Evolutionary conservation across 2,113 vertebrate species (phyloP), one percentile per base, ranked within the genome.

Genomic region (Melanocharis versteri): DNA sequence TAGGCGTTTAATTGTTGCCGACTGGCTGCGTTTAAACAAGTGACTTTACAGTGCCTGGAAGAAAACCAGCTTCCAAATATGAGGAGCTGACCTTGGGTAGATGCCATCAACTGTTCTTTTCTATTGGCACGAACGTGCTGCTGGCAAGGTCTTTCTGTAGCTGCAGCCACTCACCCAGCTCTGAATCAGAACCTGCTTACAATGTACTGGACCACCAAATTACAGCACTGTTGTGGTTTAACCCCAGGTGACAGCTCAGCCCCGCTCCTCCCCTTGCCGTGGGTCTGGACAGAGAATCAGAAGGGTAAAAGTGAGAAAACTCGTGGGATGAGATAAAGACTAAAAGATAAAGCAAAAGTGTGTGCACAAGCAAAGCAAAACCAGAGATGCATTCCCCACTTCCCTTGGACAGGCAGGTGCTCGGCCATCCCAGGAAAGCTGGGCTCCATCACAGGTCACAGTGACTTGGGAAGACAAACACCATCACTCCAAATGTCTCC

Each of bases 71-170:
- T 98, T 92, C 97, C 83, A 94, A 96, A 94, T 96, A 97, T 95
- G 97, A 97, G 97, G 97, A 95, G 88, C 97, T 98, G 97, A 98
- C 98, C 98, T 98, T 98, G 97, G 98, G 97, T 92, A 81, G 89
- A 84, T 95, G 97, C 98, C 98, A 98, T 97, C 97, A 98, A 98
- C 97, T 96, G 96, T 98, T 98, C 95, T 98, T 98, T 98, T 98
- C 92, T 97, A 50, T 72, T 96, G 96, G 97, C 97, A 97, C 56
- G 13, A 79, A 97, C 20, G 42, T 94, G 91, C 94, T 98, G 96
- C 97, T 98, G 98, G 97, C 98, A 98, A 87, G 54, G 22, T 48
- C 71, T 89, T 66, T 27, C 80, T 47, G 77, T 56, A 92, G 90
- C 95, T 78, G 80, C 89, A 70, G 73, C 23, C 3, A 1, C 62